Conservation (phyloP, 2,113 vertebrate species). For the Silurus meridionalis region DNA sequence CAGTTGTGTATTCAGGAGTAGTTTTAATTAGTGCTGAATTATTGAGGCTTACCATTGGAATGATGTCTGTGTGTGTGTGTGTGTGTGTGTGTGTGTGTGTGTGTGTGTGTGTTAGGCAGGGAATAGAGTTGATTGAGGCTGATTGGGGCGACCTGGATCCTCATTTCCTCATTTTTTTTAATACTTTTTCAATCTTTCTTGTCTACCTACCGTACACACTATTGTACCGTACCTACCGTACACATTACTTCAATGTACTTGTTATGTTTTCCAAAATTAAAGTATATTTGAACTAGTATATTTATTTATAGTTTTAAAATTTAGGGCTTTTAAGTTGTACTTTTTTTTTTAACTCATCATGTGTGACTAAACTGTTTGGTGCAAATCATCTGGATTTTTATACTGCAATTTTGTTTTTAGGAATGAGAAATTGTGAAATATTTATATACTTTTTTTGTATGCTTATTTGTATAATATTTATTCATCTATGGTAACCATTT, state of each 20-base stretch:
- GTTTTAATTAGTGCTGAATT: constrained; percentile 71
- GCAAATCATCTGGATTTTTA: neutral
- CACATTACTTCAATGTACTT: neutral
- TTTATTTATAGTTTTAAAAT: neutral
- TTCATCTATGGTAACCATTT: neutral
- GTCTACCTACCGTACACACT: neutral
- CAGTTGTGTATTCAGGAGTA: constrained; percentile 57
- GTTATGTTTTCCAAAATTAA: neutral
- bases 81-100: constrained; percentile 35
- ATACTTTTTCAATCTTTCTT: neutral
- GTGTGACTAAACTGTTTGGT: neutral
- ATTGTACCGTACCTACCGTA: neutral
- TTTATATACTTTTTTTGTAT: neutral
- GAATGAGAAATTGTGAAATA: neutral
- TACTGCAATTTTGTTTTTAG: neutral
- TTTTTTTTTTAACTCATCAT: neutral
- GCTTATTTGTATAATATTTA: too few species aligned
- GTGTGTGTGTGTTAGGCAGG: constrained; percentile 3
- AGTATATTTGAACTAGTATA: too few species aligned
- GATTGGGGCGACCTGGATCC: constrained; percentile 50
- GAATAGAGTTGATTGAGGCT: constrained; percentile 51
- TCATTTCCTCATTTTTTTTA: neutral
- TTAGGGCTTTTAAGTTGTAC: neutral
- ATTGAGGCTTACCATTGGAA: constrained; percentile 61
- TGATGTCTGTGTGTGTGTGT: constrained; percentile 22